Conservation (phyloP, 2,797 vertebrate species). For the Cynodonichthys magdalenae region DNA sequence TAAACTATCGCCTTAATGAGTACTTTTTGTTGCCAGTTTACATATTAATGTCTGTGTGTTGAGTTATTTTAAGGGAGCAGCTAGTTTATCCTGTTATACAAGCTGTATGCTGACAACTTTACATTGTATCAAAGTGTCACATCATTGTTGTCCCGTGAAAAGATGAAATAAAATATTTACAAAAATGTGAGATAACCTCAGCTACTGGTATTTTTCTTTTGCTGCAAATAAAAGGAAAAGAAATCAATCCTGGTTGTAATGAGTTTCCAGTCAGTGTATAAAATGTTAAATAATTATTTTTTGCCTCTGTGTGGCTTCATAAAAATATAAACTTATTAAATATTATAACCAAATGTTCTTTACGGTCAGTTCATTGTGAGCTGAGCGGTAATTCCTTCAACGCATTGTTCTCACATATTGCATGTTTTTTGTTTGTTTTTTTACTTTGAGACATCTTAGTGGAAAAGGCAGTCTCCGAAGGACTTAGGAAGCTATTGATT, state of each 20-base stretch:
- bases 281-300: not conserved
- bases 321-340: not conserved
- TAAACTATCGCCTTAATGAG: no score
- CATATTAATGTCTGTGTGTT: no score
- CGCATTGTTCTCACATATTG: conserved; percentile 22
- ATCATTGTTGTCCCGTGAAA: no score
- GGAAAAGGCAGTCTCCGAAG: conserved; percentile 32
- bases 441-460: conserved; percentile 23
- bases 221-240: not conserved
- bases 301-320: not conserved
- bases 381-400: conserved; percentile 11
- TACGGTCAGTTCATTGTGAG: conserved; percentile 1
- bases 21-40: no score
- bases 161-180: no score
- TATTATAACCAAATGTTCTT: not conserved
- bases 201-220: no score
- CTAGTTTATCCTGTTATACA: no score
- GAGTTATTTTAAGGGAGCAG: no score
- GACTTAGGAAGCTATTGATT: conserved; percentile 59
- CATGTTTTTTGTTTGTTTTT: conserved; percentile 6
- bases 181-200: no score
- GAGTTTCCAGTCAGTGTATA: not conserved
- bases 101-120: no score
- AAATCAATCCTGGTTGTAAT: not conserved
- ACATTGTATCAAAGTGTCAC: no score